phyloP scores from a whole-genome alignment of 64 coral and sea anemone genomes.

The Stichodactyla mertensii region DNA sequence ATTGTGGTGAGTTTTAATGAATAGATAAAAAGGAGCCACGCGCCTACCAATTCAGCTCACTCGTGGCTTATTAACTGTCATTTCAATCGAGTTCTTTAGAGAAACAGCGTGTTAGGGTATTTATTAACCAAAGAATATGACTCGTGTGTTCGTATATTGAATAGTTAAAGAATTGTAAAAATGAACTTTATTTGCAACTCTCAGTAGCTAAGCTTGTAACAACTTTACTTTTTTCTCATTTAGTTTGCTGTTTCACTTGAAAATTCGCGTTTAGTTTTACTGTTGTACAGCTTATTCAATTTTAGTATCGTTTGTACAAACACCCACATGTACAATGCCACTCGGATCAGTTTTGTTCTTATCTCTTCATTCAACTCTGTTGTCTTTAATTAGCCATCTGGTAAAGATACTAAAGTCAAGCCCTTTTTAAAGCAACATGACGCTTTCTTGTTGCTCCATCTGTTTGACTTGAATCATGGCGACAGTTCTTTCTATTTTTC shows the following conservation, averaged over 20 bases:
- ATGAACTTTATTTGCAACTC: too few relatives aligned
- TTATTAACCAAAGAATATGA: background rate
- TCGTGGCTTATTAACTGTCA: background rate
- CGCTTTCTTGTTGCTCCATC: background rate
- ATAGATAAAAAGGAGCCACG: background rate
- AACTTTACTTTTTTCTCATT: background rate
- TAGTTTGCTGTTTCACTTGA: too few relatives aligned
- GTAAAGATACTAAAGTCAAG: background rate
- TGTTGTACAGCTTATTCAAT: background rate
- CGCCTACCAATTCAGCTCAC: background rate
- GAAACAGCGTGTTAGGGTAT: background rate
- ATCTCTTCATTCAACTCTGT: slow-evolving; percentile 2
- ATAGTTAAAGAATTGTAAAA: too few relatives aligned
- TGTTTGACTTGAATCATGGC: background rate
- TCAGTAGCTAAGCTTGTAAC: background rate
- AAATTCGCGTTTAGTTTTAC: background rate
- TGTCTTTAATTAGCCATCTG: background rate
- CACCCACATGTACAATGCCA: background rate
- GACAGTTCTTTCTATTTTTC: background rate
- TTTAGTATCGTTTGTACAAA: background rate
- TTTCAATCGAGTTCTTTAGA: background rate
- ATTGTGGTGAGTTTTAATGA: background rate
- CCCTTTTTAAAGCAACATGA: background rate
- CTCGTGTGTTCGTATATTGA: background rate
- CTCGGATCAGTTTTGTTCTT: background rate